Conservation (phyloP, 1,140 invertebrate species). For the Zaprionus capensis region DNA sequence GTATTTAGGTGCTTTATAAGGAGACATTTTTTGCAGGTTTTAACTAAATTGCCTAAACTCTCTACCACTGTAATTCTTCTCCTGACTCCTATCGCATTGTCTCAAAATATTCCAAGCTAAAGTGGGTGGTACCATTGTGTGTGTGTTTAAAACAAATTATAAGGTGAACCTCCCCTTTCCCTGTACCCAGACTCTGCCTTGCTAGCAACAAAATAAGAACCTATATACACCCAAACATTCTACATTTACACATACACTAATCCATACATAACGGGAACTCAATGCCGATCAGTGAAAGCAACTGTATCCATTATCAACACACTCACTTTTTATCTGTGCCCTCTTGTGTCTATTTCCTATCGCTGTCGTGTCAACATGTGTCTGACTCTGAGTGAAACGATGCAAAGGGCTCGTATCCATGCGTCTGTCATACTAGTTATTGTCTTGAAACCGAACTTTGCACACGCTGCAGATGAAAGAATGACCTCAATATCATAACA, state of each 20-base stretch:
- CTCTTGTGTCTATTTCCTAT: conserved; percentile 12
- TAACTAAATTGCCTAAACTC: not conserved
- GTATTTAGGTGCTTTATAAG: not conserved
- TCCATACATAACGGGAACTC: not conserved
- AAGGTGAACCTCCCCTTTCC: not conserved
- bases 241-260: not conserved
- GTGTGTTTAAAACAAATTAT: conserved; percentile 6
- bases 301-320: not conserved
- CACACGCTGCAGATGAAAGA: not conserved
- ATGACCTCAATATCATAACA: not conserved
- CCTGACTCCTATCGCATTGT: not conserved
- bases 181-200: not conserved
- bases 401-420: conserved; percentile 20
- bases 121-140: not conserved
- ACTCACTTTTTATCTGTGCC: conserved; percentile 14
- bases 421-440: not conserved
- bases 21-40: not conserved
- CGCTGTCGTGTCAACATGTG: conserved; percentile 36
- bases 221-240: not conserved
- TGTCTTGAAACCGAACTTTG: not conserved
- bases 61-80: not conserved
- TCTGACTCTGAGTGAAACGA: conserved; percentile 13
- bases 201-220: not conserved
- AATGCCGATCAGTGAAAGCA: not conserved
- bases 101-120: not conserved